Percentiles rank a stretch among this genome's conserved stretches.
Conservation (phyloP, 2,888 invertebrate genomes). For the Brachyptera putata region DNA sequence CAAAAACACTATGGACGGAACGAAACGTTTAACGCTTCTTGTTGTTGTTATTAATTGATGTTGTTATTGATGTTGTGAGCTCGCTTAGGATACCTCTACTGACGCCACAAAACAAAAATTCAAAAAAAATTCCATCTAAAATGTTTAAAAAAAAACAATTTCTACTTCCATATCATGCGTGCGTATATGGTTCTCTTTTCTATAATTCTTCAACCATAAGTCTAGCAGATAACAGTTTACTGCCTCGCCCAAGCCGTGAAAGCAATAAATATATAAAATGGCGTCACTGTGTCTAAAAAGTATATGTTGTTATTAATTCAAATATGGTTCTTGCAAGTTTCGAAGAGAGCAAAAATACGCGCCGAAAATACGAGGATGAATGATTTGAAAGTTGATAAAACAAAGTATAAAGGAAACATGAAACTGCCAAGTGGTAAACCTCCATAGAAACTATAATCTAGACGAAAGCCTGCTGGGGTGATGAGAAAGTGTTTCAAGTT, state of each 20-base stretch:
- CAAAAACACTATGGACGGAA: conserved; percentile 25
- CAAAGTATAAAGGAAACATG: background rate
- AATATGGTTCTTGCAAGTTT: background rate
- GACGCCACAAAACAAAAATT: conserved; percentile 22
- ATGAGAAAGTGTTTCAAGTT: conserved; percentile 23
- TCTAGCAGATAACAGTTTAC: conserved; percentile 19
- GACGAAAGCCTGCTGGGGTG: conserved; percentile 1
- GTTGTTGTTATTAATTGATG: conserved; percentile 26
- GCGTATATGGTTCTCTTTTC: conserved; percentile 25
- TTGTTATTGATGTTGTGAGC: conserved; percentile 29
- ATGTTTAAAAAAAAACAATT: conserved; percentile 19
- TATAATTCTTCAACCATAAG: conserved; percentile 23
- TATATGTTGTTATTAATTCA: background rate
- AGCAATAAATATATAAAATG: conserved; percentile 29
- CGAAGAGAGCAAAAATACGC: background rate
- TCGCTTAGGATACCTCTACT: conserved; percentile 28
- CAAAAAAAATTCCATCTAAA: conserved; percentile 8
- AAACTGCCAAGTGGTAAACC: background rate
- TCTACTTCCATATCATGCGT: conserved; percentile 31
- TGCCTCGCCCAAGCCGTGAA: conserved; percentile 28
- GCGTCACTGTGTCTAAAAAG: conserved; percentile 3
- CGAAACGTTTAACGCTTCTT: conserved; percentile 27
- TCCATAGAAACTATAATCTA: background rate
- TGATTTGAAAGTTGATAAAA: background rate
- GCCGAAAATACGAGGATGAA: conserved; percentile 13